These are phyloP conservation scores for Zeus faber DNA, from an alignment of 2,113 vertebrate species.

Conservation along the genomic window DNA sequence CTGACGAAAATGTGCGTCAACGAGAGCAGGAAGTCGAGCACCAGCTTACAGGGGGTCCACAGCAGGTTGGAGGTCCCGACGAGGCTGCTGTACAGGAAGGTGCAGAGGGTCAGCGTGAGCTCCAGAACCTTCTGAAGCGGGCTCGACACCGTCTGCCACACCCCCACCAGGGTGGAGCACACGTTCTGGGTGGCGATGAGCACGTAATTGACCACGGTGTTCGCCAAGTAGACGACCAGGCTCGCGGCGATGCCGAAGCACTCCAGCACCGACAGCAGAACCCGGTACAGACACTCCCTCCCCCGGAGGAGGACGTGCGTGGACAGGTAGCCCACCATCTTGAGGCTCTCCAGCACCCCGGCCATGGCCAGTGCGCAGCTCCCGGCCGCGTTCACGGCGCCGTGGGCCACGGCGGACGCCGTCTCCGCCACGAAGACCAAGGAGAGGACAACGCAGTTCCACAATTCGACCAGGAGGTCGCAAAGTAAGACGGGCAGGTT, in stretches of 20 bases:
- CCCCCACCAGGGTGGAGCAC: slow-evolving; percentile 64
- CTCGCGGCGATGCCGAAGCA: slow-evolving; percentile 81
- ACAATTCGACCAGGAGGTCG: slow-evolving; percentile 65
- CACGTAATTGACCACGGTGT: slow-evolving; percentile 86
- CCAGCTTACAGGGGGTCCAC: slow-evolving; percentile 86
- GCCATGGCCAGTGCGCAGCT: slow-evolving; percentile 69
- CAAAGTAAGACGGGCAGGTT: slow-evolving; percentile 76
- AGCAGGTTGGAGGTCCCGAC: slow-evolving; percentile 84
- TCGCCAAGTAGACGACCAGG: slow-evolving; percentile 85
- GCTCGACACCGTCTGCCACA: slow-evolving; percentile 78
- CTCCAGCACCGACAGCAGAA: slow-evolving; percentile 77
- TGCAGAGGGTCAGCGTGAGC: slow-evolving; percentile 75
- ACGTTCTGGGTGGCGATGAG: slow-evolving; percentile 86
- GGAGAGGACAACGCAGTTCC: slow-evolving; percentile 69
- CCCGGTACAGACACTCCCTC: slow-evolving; percentile 81
- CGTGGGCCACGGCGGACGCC: slow-evolving; percentile 51
- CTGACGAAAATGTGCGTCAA: slow-evolving; percentile 76
- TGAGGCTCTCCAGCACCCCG: slow-evolving; percentile 82
- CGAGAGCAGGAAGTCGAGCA: slow-evolving; percentile 78
- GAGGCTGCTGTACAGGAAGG: slow-evolving; percentile 84
- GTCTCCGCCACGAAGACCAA: slow-evolving; percentile 64
- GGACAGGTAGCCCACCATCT: slow-evolving; percentile 84
- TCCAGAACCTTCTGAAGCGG: slow-evolving; percentile 79
- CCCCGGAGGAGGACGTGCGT: slow-evolving; percentile 79
- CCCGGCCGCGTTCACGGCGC: slow-evolving; percentile 53